phyloP scores from a whole-genome alignment of 2,113 vertebrate species.

The Chionis minor region DNA sequence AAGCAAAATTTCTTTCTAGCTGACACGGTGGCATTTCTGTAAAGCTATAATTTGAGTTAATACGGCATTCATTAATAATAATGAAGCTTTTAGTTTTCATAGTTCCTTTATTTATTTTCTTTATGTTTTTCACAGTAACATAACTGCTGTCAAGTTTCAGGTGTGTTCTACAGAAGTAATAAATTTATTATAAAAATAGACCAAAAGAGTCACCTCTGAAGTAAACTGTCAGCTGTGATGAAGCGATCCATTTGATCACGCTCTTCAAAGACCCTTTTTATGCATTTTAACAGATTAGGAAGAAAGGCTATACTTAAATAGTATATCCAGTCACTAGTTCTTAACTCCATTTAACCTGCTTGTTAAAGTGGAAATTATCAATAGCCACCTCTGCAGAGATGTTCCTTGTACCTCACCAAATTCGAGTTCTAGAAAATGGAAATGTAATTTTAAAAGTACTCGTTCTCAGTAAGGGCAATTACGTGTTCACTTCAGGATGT shows the following conservation, averaged over 20 bases:
- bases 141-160: slow-evolving; percentile 51
- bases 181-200: slow-evolving; percentile 63
- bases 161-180: slow-evolving; percentile 45
- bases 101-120: slow-evolving; percentile 54
- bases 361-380: slow-evolving; percentile 71
- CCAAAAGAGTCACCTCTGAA: slow-evolving; percentile 50
- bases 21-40: slow-evolving; percentile 64
- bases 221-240: slow-evolving; percentile 31
- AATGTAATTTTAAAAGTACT: slow-evolving; percentile 70
- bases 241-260: slow-evolving; percentile 72
- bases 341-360: slow-evolving; percentile 72
- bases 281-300: slow-evolving; percentile 70
- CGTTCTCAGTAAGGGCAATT: slow-evolving; percentile 62
- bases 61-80: slow-evolving; percentile 65
- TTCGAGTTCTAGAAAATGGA: slow-evolving; percentile 69
- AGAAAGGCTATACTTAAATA: slow-evolving; percentile 72
- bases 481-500: not conserved
- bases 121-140: slow-evolving; percentile 44
- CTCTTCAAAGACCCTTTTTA: slow-evolving; percentile 72
- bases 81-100: slow-evolving; percentile 53
- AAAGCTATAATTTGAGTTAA: slow-evolving; percentile 69
- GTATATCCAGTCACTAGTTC: slow-evolving; percentile 61
- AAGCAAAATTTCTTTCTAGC: slow-evolving; percentile 64
- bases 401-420: slow-evolving; percentile 64
- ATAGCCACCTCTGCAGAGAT: slow-evolving; percentile 56